Evolutionary conservation across 2,888 invertebrate genomes (phyloP).

Genomic region (Gandaritis pyraliata): DNA sequence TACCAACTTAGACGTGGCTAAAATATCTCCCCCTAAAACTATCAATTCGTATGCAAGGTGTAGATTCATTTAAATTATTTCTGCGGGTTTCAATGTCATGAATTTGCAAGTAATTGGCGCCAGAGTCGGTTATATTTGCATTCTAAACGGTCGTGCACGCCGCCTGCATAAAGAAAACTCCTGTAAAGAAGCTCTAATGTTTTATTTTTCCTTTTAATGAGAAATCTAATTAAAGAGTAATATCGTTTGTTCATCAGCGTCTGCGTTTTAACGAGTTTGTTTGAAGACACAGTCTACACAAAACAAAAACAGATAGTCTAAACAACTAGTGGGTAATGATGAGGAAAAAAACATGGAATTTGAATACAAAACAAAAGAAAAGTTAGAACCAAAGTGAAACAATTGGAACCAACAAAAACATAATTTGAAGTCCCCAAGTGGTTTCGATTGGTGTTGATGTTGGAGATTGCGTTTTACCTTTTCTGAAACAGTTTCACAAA

Average conservation of each 20-base stretch:
- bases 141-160: slow-evolving; percentile 46
- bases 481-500: slow-evolving; percentile 8
- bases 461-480: slow-evolving; percentile 29
- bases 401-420: slow-evolving; percentile 27
- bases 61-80: slow-evolving; percentile 45
- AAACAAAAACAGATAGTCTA: neutral
- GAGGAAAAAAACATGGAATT: slow-evolving; percentile 11
- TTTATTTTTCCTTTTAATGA: slow-evolving; percentile 35
- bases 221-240: slow-evolving; percentile 36
- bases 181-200: slow-evolving; percentile 37
- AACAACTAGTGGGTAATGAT: neutral
- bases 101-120: slow-evolving; percentile 46
- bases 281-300: neutral
- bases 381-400: slow-evolving; percentile 26
- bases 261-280: slow-evolving; percentile 23
- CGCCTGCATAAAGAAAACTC: slow-evolving; percentile 44
- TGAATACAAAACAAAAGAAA: slow-evolving; percentile 15
- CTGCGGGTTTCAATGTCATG: slow-evolving; percentile 47
- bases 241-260: slow-evolving; percentile 34
- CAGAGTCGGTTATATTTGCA: slow-evolving; percentile 43
- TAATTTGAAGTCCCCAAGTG: slow-evolving; percentile 26
- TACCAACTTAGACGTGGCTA: slow-evolving; percentile 3
- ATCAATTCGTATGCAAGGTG: slow-evolving; percentile 44
- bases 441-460: slow-evolving; percentile 27
- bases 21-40: slow-evolving; percentile 28